Percentiles rank a stretch among this genome's conserved stretches.
Conservation (phyloP, 2,888 invertebrate species). For the Melieria picta region DNA sequence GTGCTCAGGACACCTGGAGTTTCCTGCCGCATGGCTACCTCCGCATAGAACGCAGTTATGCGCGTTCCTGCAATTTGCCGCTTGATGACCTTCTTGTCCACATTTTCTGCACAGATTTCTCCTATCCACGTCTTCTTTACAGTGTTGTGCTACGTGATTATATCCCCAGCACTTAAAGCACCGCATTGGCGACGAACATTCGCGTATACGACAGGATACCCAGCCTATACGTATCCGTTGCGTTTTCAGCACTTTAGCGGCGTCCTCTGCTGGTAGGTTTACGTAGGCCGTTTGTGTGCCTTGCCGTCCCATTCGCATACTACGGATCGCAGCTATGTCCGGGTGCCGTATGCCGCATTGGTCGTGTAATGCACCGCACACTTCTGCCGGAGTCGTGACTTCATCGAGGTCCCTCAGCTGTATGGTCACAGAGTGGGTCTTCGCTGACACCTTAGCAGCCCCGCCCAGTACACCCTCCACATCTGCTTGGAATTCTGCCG, state of each 20-base stretch:
- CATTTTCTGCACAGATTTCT: background rate
- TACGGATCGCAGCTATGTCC: background rate
- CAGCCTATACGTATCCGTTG: too few relatives aligned
- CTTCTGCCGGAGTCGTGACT: background rate
- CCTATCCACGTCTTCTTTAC: too few relatives aligned
- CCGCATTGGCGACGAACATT: too few relatives aligned
- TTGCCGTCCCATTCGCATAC: too few relatives aligned
- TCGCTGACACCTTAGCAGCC: too few relatives aligned
- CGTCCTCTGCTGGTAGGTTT: background rate
- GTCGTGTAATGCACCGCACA: background rate
- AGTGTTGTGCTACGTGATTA: too few relatives aligned
- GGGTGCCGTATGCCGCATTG: background rate
- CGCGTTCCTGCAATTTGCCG: too few relatives aligned
- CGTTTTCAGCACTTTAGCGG: background rate
- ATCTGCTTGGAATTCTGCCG: background rate
- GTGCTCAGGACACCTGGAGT: background rate
- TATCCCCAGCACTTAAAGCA: too few relatives aligned
- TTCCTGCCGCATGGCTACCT: background rate
- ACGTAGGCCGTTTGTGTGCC: background rate
- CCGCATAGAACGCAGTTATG: background rate
- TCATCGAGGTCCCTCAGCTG: background rate
- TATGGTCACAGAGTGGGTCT: background rate
- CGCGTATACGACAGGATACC: too few relatives aligned
- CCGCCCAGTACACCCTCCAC: background rate
- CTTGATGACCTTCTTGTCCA: background rate